Evolutionary conservation across 2,888 invertebrate species (phyloP), one percentile per base, ranked within the genome.

Genomic region (Tethea ocularis): DNA sequence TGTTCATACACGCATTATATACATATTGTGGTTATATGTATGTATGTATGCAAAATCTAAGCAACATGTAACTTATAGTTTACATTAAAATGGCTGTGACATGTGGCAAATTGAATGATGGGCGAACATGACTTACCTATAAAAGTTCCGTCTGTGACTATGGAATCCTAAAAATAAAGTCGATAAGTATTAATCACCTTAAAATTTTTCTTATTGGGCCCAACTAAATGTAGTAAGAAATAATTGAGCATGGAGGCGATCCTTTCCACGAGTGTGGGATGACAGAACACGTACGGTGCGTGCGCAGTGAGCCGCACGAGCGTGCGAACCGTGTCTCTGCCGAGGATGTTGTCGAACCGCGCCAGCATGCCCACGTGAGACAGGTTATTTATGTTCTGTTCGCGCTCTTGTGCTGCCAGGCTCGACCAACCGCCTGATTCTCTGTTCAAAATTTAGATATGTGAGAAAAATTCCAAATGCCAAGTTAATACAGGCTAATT

Each of bases 201-300:
- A 62, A 99, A 96, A 80, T 97, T 97, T 75, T 97, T 97, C 86
- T 97, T 97, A 76, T 98, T 98, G 0, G 98, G 98, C 0, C 98
- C 98, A 13, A 98, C 98, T 62, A 99, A 92, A 85, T 98, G 96
- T 54, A 96, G 88, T 33, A 99, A 89, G 84, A 99, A 98, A 88
- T 99, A 98, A 91, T 99, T 99, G 60, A 99, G 94, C 99, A 99
- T 99, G 11, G 97, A 96, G 0, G 98, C 98, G 61, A 99, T 96
- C 29, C 99, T 94, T 82, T 99, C 98, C 1, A 98, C 98, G 93
- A 99, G 96, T 8, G 97, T 97, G 51, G 96, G 95, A 83, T 98
- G 98, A 69, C 97, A 98, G 89, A 99, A 98, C 52, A 98, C 97
- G 52, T 83, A 87, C 91, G 96, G 83, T 93, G 96, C 82, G 95